Conservation (phyloP, 2,888 invertebrate genomes). For the Monopis laevigella region DNA sequence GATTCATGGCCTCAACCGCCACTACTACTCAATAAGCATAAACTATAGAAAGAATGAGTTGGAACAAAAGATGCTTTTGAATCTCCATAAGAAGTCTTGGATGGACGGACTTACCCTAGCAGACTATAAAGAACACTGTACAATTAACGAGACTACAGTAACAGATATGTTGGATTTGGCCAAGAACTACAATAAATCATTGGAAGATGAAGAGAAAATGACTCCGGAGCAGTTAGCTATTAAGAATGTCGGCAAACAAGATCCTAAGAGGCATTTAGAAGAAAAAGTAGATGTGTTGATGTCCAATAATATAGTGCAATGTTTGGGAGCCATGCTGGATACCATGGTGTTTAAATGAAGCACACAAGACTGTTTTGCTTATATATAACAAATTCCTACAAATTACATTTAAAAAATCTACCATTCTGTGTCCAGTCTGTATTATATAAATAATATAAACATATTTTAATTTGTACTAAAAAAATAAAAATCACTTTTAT, state of each 20-base stretch:
- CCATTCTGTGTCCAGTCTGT: neutral
- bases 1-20: slow-evolving; percentile 97
- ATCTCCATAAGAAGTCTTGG: slow-evolving; percentile 99
- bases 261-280: slow-evolving; percentile 98
- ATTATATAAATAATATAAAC: neutral
- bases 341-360: slow-evolving; percentile 64
- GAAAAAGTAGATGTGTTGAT: slow-evolving; percentile 97
- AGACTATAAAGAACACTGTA: slow-evolving; percentile 93
- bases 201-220: slow-evolving; percentile 99
- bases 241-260: slow-evolving; percentile 99
- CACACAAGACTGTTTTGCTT: slow-evolving; percentile 4
- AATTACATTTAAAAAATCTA: neutral
- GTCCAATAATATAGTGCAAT: slow-evolving; percentile 98
- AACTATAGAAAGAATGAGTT: slow-evolving; percentile 99
- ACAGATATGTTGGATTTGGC: slow-evolving; percentile 97
- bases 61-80: slow-evolving; percentile 98
- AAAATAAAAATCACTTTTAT: slow-evolving; percentile 37
- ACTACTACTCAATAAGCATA: slow-evolving; percentile 99
- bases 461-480: slow-evolving; percentile 22
- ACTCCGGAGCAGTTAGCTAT: slow-evolving; percentile 98
- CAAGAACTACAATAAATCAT: slow-evolving; percentile 96
- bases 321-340: slow-evolving; percentile 96
- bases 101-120: slow-evolving; percentile 94
- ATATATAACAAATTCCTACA: neutral
- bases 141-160: slow-evolving; percentile 92